These are phyloP conservation scores for Rosalia funebris DNA, from an alignment of 2,888 invertebrate genomes.

Conservation along the genomic window DNA sequence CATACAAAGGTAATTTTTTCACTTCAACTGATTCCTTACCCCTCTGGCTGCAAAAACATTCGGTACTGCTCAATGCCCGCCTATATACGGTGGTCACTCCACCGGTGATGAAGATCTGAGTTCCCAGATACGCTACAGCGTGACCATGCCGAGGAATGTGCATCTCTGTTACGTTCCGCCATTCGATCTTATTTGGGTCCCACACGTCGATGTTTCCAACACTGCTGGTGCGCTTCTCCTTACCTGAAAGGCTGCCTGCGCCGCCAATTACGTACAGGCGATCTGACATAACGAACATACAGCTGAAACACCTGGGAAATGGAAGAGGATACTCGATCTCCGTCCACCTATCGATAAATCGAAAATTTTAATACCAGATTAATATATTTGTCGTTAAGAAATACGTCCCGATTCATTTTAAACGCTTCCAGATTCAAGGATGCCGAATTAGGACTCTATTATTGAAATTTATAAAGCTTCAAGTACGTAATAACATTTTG, in stretches of 20 bases:
- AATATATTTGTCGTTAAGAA: too few species aligned
- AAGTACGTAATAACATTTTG: too few species aligned
- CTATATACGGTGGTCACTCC: slow-evolving; percentile 74
- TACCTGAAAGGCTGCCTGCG: slow-evolving; percentile 66
- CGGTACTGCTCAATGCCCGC: slow-evolving; percentile 73
- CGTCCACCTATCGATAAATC: slow-evolving; percentile 66
- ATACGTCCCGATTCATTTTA: too few species aligned
- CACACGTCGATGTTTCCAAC: slow-evolving; percentile 71
- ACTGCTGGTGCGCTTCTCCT: slow-evolving; percentile 65
- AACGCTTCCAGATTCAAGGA: too few species aligned
- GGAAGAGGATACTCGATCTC: slow-evolving; percentile 66
- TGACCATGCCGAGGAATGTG: slow-evolving; percentile 75
- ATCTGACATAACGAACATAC: slow-evolving; percentile 68
- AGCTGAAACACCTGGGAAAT: slow-evolving; percentile 68
- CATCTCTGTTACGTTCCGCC: slow-evolving; percentile 71
- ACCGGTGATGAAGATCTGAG: slow-evolving; percentile 73
- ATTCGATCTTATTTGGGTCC: slow-evolving; percentile 68
- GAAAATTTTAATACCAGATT: background rate
- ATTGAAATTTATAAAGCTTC: too few species aligned
- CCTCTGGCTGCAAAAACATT: slow-evolving; percentile 73
- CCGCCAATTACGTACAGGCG: slow-evolving; percentile 75
- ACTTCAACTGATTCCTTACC: slow-evolving; percentile 55
- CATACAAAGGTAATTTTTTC: too few species aligned
- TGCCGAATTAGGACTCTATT: too few species aligned
- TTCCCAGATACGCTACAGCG: slow-evolving; percentile 72